Conservation (phyloP, 2,888 invertebrate genomes). For the Stratiomys singularior region DNA sequence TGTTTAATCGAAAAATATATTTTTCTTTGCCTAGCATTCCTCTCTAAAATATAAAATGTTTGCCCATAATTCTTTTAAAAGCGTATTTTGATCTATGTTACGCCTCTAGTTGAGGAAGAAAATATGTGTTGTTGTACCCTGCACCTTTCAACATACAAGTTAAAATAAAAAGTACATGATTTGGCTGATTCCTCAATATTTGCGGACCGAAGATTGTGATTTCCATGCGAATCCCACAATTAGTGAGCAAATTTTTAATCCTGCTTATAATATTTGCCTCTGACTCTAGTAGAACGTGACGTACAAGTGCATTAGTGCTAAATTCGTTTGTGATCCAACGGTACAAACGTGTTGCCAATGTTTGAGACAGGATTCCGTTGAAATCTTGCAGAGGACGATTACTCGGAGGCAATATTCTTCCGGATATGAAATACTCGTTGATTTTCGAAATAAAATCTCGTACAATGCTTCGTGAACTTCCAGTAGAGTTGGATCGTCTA, state of each 20-base stretch:
- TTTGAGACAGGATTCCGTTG: slow-evolving; percentile 50
- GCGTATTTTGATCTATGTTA: no score
- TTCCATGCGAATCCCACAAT: slow-evolving; percentile 50
- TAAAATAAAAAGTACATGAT: slow-evolving; percentile 48
- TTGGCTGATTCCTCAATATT: slow-evolving; percentile 45
- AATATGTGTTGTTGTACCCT: slow-evolving; percentile 52
- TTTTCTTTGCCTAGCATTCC: no score
- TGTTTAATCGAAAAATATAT: no score
- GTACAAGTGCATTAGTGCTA: slow-evolving; percentile 45
- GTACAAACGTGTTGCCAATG: slow-evolving; percentile 49
- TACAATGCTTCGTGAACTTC: no score
- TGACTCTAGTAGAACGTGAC: slow-evolving; percentile 43
- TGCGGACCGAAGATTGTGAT: slow-evolving; percentile 43
- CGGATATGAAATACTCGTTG: slow-evolving; percentile 39
- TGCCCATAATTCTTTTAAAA: no score
- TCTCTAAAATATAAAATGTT: no score
- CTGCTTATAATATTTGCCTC: slow-evolving; percentile 38
- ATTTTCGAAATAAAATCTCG: background rate
- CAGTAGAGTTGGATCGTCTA: no score
- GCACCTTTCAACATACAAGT: slow-evolving; percentile 50
- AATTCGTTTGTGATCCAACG: slow-evolving; percentile 50
- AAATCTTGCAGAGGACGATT: slow-evolving; percentile 47
- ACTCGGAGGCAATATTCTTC: slow-evolving; percentile 33
- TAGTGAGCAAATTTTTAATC: slow-evolving; percentile 46
- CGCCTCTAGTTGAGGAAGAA: background rate